Evolutionary conservation across 2,888 invertebrate genomes (phyloP).

Genomic region (Meghimatium bilineatum): DNA sequence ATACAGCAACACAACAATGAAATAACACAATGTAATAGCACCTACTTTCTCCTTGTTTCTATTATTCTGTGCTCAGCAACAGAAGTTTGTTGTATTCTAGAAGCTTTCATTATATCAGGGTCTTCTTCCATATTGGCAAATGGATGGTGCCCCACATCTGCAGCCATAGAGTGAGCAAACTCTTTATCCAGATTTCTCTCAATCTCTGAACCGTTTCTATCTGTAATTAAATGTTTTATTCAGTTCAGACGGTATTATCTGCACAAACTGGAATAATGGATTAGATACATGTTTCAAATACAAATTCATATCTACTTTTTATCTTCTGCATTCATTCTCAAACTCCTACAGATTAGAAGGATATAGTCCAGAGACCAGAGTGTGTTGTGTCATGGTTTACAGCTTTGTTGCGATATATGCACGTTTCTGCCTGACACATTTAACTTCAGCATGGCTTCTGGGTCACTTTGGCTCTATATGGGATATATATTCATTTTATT

Average conservation of each 20-base stretch:
- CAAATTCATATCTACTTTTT: too few relatives aligned
- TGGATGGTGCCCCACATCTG: constrained; percentile 84
- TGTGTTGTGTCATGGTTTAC: too few relatives aligned
- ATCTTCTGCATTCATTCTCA: too few relatives aligned
- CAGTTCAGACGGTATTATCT: neutral
- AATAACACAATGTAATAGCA: too few relatives aligned
- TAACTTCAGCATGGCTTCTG: too few relatives aligned
- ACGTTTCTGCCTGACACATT: too few relatives aligned
- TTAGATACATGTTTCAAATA: neutral
- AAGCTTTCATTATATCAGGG: constrained; percentile 81
- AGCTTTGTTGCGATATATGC: too few relatives aligned
- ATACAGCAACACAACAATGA: too few relatives aligned
- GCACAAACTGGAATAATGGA: neutral
- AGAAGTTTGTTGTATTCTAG: constrained; percentile 40
- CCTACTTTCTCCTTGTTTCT: constrained; percentile 61
- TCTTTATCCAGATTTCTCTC: constrained; percentile 80
- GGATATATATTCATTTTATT: too few relatives aligned
- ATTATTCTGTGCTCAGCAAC: constrained; percentile 55
- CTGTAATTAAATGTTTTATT: neutral
- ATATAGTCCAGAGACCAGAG: too few relatives aligned
- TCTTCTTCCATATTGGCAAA: constrained; percentile 91
- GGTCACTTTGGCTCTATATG: too few relatives aligned
- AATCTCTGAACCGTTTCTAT: constrained; percentile 67
- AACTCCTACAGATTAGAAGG: too few relatives aligned
- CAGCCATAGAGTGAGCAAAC: constrained; percentile 80